A percentile compares a stretch with the other conserved stretches of the same genome.
These are phyloP conservation scores for Schizopygopsis malacanthus DNA, from an alignment of 2,797 vertebrate genomes.

Conservation along the genomic window DNA sequence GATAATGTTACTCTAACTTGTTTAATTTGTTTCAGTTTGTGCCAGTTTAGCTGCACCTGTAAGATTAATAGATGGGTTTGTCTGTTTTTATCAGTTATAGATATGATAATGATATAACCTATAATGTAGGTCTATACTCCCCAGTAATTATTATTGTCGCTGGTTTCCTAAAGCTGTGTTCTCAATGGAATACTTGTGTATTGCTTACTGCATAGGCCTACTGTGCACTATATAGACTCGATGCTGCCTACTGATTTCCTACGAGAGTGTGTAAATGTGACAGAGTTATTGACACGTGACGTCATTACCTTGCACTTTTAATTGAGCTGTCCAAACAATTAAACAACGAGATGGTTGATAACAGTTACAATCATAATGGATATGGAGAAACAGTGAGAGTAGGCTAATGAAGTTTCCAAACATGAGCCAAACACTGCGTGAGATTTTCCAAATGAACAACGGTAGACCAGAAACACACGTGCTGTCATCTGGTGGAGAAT, in stretches of 20 bases:
- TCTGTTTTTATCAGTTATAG: not conserved
- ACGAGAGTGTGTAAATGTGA: not conserved
- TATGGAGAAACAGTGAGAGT: not conserved
- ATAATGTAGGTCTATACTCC: not conserved
- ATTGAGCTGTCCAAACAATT: not conserved
- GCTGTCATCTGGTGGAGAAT: conserved; percentile 10
- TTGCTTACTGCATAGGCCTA: not conserved
- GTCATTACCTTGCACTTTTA: not conserved
- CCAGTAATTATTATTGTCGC: not conserved
- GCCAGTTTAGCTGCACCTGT: not conserved
- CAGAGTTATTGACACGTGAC: not conserved
- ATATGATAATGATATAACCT: not conserved
- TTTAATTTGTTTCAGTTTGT: not conserved
- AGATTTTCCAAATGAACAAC: not conserved
- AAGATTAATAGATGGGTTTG: not conserved
- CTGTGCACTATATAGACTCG: not conserved
- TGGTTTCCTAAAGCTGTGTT: no score
- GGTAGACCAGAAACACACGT: no score
- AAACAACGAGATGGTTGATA: not conserved
- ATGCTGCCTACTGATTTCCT: not conserved
- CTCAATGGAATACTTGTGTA: not conserved
- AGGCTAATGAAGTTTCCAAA: not conserved
- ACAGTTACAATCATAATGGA: not conserved
- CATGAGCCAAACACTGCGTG: not conserved
- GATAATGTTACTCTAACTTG: not conserved